phyloP scores from a whole-genome alignment of 2,888 invertebrate genomes.

The Tuberolachnus salignus region DNA sequence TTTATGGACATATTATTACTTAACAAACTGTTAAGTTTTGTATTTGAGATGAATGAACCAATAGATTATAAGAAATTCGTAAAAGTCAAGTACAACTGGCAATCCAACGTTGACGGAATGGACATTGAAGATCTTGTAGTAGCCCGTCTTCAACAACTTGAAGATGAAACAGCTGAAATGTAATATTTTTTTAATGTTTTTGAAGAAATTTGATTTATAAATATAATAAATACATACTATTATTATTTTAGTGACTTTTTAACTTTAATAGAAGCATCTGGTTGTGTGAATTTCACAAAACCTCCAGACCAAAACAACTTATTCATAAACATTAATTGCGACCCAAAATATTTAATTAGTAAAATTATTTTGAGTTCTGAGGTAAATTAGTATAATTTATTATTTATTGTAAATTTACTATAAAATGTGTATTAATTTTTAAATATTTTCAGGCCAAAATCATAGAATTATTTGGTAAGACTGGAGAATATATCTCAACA shows the following conservation, averaged over 20 bases:
- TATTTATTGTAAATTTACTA: too few relatives aligned
- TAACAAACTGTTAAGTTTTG: neutral
- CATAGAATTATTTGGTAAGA: conserved; percentile 64
- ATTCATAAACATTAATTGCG: conserved; percentile 10
- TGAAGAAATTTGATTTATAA: neutral
- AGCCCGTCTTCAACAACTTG: neutral
- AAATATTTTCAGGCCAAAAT: conserved; percentile 61
- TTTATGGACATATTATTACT: too few relatives aligned
- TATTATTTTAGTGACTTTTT: conserved; percentile 12
- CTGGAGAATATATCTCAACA: conserved; percentile 64
- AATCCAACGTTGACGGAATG: conserved; percentile 19
- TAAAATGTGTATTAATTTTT: too few relatives aligned
- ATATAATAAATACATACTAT: neutral
- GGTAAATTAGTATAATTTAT: neutral
- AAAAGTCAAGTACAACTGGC: conserved; percentile 16
- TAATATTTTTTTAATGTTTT: conserved; percentile 49
- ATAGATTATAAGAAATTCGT: neutral
- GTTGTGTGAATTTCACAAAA: conserved; percentile 30
- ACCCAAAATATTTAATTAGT: neutral
- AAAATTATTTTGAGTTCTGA: conserved; percentile 8
- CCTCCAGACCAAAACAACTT: neutral
- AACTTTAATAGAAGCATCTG: neutral
- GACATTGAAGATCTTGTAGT: conserved; percentile 23
- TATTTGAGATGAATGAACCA: neutral
- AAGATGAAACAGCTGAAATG: neutral